Evolutionary conservation across 1,140 invertebrate genomes (phyloP), one percentile per base, ranked within the genome.

Genomic region (Hylaeus anthracinus): DNA sequence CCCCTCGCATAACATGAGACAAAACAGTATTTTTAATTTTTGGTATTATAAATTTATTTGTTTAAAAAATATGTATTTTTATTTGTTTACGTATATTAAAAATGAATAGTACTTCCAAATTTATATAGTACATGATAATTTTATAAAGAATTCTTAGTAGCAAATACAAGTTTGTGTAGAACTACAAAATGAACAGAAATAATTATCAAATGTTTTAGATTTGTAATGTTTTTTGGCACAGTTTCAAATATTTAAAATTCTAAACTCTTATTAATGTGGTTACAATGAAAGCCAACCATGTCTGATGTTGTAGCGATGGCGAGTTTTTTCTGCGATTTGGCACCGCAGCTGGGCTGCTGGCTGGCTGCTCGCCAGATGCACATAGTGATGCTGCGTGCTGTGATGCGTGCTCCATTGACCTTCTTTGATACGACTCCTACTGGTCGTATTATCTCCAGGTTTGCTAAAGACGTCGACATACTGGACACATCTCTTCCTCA

Each of bases 391-490:
- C 94, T 99, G 90, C 88, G 91, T 70, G 95, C 95, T 88, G 94
- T 99, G 89, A 93, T 99, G 90, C 95, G 95, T 90, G 95, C 96
- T 72, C 96, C 96, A 81, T 94, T 97, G 93, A 93, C 94, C 92
- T 98, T 98, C 94, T 98, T 97, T 94, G 98, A 98, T 93, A 96
- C 96, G 86, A 98, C 97, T 82, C 98, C 98, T 63, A 91, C 95
- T 84, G 98, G 98, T 93, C 95, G 98, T 91, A 96, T 98, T 87
- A 94, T 98, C 86, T 96, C 97, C 91, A 95, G 97, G 90, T 98
- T 98, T 94, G 96, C 97, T 90, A 98, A 97, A 96, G 96, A 95
- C 90, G 92, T 95, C 76, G 95, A 95, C 92, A 94, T 96, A 79
- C 91, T 97, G 93, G 97, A 97, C 93, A 95, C 94, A 87, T 95